Base-by-base conservation (phyloP, 2,888 invertebrate genomes). In the Fissipunctia ypsillon region DNA sequence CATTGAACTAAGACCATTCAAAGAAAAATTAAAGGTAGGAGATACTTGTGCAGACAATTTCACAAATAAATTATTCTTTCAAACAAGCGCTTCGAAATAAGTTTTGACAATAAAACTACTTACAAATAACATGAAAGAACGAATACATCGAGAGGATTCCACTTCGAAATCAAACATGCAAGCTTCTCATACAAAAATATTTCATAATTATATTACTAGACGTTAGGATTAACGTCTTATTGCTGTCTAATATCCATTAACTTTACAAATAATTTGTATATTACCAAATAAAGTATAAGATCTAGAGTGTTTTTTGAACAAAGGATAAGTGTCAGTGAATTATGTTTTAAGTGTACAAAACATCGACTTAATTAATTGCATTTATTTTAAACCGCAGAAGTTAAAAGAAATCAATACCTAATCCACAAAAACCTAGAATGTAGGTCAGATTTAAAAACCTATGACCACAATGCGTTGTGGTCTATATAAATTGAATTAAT, bases 111-210 rank as follows among this genome's bases (percentile, higher is more conserved):
- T 65, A 65, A 69, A 64, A 72, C 43, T 78, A 85, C 38, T 48
- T 43, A 76, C 31, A 69, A 64, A 72, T 60, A 61, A 75, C 60
- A 70, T 38, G 63, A 61, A 72, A 38, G 22, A 83, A 83, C 67
- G 76, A 85, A 88, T 76, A 84, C 82, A 86, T 84, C 61, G 48
- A 84, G 66, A 82, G 76, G 75, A 79, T 84, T 83, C 71, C 72
- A 81, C 66, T 76, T 76, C 64, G 69, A 85, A 90, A 88, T 78
- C 76, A 75, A 77, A 85, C 79, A 81, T 88, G 86, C 88, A 88
- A 89, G 88, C 87, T 69, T 80, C 76, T 79, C 85, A 82, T 92
- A 91, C 88, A 92, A 92, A 92, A 92, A 91, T 92, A 92, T 87
- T 80, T 83, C 84, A 83, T 88, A 88, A 85, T 84, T 88, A 89